phyloP scores from a whole-genome alignment of 2,888 invertebrate species.

The Lochmaea crataegi region DNA sequence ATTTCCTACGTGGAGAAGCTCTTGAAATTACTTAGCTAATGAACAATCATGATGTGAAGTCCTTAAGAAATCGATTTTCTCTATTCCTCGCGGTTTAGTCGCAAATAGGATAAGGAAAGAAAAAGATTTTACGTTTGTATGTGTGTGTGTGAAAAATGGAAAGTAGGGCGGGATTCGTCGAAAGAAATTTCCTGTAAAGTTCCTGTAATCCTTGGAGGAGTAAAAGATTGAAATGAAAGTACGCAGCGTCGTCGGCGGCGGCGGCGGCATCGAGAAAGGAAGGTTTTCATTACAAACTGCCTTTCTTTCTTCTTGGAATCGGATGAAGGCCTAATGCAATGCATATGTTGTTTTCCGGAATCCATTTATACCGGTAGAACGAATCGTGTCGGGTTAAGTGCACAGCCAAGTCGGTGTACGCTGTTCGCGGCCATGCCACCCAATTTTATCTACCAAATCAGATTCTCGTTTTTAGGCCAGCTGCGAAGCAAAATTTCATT shows the following conservation, averaged over 20 bases:
- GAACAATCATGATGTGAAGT: too few species aligned
- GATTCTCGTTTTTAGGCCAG: constrained; percentile 22
- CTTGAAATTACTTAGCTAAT: too few species aligned
- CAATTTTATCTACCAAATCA: constrained; percentile 29
- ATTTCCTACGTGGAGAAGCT: too few species aligned
- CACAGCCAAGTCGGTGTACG: constrained; percentile 50
- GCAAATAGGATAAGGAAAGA: neutral
- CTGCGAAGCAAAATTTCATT: neutral
- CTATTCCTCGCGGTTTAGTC: neutral
- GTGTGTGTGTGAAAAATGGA: constrained; percentile 1
- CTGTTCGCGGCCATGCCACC: constrained; percentile 23
- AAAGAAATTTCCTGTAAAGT: constrained; percentile 5
- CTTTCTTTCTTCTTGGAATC: constrained; percentile 38
- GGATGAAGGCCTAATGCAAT: constrained; percentile 59
- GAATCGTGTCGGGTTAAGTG: constrained; percentile 61
- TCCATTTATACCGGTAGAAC: constrained; percentile 62
- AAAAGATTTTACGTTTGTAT: neutral
- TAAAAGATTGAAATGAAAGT: constrained; percentile 14
- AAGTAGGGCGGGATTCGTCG: neutral
- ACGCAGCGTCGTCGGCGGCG: neutral
- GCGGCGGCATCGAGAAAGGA: constrained; percentile 12
- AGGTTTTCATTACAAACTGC: constrained; percentile 34
- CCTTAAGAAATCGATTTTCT: too few species aligned
- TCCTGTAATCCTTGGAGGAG: constrained; percentile 10
- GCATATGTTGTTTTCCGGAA: constrained; percentile 64